These are phyloP conservation scores for Percina caprodes DNA, from an alignment of 2,113 vertebrate genomes.

Conservation along the genomic window DNA sequence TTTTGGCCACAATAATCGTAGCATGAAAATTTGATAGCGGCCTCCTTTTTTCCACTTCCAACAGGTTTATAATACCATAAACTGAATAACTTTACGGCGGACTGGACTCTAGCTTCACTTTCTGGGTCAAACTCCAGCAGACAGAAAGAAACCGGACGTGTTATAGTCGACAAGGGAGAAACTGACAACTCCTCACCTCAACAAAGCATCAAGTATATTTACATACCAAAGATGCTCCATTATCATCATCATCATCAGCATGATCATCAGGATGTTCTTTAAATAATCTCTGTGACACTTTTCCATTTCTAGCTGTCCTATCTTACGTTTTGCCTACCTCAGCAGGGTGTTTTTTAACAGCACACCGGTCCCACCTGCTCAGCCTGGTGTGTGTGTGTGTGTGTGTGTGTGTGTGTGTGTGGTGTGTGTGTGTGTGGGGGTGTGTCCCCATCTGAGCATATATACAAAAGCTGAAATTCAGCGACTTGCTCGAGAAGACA, in stretches of 20 bases:
- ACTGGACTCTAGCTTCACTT: background rate
- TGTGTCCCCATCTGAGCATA: constrained; percentile 21
- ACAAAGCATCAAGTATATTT: background rate
- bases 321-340: constrained; percentile 32
- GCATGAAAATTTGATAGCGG: background rate
- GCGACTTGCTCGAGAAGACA: constrained; percentile 4
- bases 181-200: background rate
- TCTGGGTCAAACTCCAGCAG: constrained; percentile 30
- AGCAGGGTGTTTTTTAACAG: constrained; percentile 13
- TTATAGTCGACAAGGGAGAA: background rate
- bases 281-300: background rate
- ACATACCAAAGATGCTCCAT: constrained; percentile 2
- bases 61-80: background rate
- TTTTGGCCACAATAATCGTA: background rate
- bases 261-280: background rate
- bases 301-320: background rate
- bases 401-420: constrained; percentile 33
- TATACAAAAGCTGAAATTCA: constrained; percentile 31
- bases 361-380: constrained; percentile 61
- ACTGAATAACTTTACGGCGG: background rate
- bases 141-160: background rate
- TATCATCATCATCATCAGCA: background rate
- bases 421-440: constrained; percentile 28
- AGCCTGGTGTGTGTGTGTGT: constrained; percentile 23
- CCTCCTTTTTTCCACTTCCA: background rate